Evolutionary conservation across 1,140 invertebrate species (phyloP).

Genomic region (Epicauta chinensis): DNA sequence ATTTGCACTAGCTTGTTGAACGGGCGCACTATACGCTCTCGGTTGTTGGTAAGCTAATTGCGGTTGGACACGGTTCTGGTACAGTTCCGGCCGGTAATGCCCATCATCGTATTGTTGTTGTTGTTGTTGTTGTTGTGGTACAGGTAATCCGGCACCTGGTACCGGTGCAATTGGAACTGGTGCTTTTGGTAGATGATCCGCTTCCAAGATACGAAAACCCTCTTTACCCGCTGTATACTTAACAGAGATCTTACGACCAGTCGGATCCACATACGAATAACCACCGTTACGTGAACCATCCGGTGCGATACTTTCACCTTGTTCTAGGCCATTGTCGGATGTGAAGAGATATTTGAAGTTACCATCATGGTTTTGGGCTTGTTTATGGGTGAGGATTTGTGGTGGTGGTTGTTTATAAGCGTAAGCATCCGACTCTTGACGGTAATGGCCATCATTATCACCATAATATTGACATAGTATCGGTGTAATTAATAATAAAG

Average conservation of each 20-base stretch:
- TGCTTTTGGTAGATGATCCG: constrained; percentile 44
- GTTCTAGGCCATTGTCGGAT: constrained; percentile 58
- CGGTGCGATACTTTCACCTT: constrained; percentile 55
- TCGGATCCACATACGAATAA: constrained; percentile 48
- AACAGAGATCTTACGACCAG: constrained; percentile 49
- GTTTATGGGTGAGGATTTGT: constrained; percentile 39
- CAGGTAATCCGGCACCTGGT: constrained; percentile 17
- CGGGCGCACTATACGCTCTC: not conserved
- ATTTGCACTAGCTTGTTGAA: constrained; percentile 9
- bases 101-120: constrained; percentile 31
- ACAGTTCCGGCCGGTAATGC: constrained; percentile 29
- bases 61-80: constrained; percentile 22
- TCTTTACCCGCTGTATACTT: constrained; percentile 61
- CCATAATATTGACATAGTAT: constrained; percentile 2
- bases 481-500: constrained; percentile 10
- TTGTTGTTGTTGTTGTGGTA: constrained; percentile 3
- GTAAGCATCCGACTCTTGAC: too few species aligned
- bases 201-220: constrained; percentile 52
- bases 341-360: constrained; percentile 58
- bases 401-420: constrained; percentile 28
- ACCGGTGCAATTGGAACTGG: constrained; percentile 29
- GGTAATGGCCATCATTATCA: constrained; percentile 3
- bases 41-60: not conserved
- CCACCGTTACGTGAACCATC: constrained; percentile 57
- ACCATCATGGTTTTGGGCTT: constrained; percentile 47